Evolutionary conservation across 2,888 invertebrate genomes (phyloP), one percentile per base, ranked within the genome.

Genomic region (Isotomurus palustris): DNA sequence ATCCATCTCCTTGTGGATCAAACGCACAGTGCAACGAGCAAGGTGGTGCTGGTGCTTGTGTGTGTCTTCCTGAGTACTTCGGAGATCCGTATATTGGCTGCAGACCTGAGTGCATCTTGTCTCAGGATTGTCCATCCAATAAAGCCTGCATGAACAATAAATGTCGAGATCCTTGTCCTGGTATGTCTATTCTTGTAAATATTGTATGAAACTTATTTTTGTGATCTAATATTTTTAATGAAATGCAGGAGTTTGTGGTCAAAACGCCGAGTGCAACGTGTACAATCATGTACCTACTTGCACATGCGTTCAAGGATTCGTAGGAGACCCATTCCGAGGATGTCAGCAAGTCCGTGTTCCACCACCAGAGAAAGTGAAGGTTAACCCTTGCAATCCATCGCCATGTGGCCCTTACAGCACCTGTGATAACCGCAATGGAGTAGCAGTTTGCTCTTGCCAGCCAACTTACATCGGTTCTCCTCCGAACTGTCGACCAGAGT

Each of bases 51-150:
- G 73, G 73, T 41, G 66, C 71, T 61, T 91, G 91, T 75, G 80
- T 82, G 19, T 90, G 90, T 73, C 73, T 85, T 61, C 79, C 82
- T 73, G 84, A 84, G 62, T 91, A 88, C 80, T 83, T 79, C 75
- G 84, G 84, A 14, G 89, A 91, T 78, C 91, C 91, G 2, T 83
- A 83, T 65, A 76, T 80, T 52, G 88, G 87, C 22, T 91, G 83
- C 70, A 84, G 85, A 73, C 91, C 91, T 25, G 90, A 91, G 80
- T 92, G 91, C 75, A 84, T 89, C 17, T 82, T 84, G 2, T 91
- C 91, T 74, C 84, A 86, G 8, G 91, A 92, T 72, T 92, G 92
- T 73, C 83, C 88, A 2, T 85, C 84, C 71, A 86, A 51, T 14
- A 60, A 60, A 43, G 73, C 73, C 24, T 76, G 76, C 64, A 67